These are phyloP conservation scores for Limnephilus rhombicus DNA, from an alignment of 2,888 invertebrate genomes.

Conservation along the genomic window DNA sequence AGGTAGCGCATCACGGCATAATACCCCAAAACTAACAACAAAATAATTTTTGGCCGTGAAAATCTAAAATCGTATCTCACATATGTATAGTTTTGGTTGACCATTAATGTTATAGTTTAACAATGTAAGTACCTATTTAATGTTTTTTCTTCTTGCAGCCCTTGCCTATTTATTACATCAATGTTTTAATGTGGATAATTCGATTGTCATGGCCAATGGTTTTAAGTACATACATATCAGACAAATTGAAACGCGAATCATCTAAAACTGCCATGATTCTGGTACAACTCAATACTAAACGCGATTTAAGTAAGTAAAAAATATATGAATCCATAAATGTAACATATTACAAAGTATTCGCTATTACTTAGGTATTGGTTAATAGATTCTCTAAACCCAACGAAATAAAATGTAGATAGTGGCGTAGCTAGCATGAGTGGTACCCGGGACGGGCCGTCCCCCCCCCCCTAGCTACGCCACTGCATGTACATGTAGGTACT, in stretches of 20 bases:
- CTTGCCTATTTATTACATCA: not conserved
- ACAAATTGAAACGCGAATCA: conserved; percentile 23
- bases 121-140: not conserved
- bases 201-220: not conserved
- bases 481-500: too few relatives aligned
- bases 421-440: too few relatives aligned
- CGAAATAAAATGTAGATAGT: not conserved
- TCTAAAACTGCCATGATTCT: conserved; percentile 16
- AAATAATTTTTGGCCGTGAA: too few relatives aligned
- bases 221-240: not conserved
- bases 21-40: too few relatives aligned
- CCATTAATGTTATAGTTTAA: not conserved
- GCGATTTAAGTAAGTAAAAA: conserved; percentile 17
- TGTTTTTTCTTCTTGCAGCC: not conserved
- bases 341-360: not conserved
- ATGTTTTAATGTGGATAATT: not conserved
- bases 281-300: conserved; percentile 7
- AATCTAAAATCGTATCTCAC: too few relatives aligned
- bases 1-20: too few relatives aligned
- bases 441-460: too few relatives aligned
- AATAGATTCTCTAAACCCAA: not conserved
- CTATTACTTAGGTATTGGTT: not conserved
- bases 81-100: not conserved
- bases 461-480: too few relatives aligned
- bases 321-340: not conserved